Percentiles rank a stretch among this genome's conserved stretches.
phyloP scores from a whole-genome alignment of 1,140 invertebrate species.

The Monochamus saltuarius region DNA sequence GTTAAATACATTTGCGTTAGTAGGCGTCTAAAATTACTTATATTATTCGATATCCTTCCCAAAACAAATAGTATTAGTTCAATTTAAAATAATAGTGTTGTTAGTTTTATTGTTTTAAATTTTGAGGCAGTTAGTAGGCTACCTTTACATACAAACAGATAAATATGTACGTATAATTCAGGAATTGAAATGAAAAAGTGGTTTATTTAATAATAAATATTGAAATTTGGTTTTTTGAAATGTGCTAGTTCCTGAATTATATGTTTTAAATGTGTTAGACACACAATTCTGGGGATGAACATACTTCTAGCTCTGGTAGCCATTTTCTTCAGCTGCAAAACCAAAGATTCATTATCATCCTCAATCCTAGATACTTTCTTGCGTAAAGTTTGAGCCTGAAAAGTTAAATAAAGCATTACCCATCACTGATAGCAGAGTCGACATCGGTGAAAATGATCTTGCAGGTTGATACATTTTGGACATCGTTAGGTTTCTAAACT shows the following conservation, averaged over 20 bases:
- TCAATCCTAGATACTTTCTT: slow-evolving; percentile 85
- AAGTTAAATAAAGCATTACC: slow-evolving; percentile 48
- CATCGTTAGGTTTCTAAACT: slow-evolving; percentile 20
- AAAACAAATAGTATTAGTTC: too few relatives aligned
- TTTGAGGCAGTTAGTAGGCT: too few relatives aligned
- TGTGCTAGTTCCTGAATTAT: slow-evolving; percentile 4
- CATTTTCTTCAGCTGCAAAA: slow-evolving; percentile 92
- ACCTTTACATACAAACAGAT: slow-evolving; percentile 5
- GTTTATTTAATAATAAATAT: too few relatives aligned
- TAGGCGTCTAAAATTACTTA: slow-evolving; percentile 5
- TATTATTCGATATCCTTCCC: too few relatives aligned
- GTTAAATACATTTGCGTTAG: slow-evolving; percentile 1
- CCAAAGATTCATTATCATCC: slow-evolving; percentile 91
- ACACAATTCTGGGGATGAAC: slow-evolving; percentile 32
- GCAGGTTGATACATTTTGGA: slow-evolving; percentile 32
- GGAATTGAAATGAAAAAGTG: background rate
- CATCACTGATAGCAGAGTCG: slow-evolving; percentile 41
- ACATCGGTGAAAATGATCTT: slow-evolving; percentile 45
- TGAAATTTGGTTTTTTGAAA: too few relatives aligned
- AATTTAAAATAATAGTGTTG: too few relatives aligned
- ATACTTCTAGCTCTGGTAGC: slow-evolving; percentile 79
- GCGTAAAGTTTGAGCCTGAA: slow-evolving; percentile 77
- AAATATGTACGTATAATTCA: too few relatives aligned
- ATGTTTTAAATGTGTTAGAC: too few relatives aligned
- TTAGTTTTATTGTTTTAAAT: too few relatives aligned